Conservation (phyloP, 1,140 invertebrate genomes). For the Diuraphis noxia region DNA sequence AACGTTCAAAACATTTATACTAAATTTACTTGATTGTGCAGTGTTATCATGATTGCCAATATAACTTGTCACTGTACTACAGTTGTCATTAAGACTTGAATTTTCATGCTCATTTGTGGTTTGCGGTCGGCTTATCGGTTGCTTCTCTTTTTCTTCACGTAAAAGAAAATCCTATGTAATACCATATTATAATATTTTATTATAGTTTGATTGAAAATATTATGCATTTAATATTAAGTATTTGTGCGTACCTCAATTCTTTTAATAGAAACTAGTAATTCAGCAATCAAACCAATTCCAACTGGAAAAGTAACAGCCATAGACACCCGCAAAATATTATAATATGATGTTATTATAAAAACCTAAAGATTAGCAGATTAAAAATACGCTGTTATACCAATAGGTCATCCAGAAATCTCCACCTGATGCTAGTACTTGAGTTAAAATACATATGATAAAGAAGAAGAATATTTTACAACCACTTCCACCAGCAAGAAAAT, state of each 20-base stretch:
- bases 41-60: no score
- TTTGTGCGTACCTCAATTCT: constrained; percentile 62
- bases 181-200: background rate
- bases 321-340: constrained; percentile 71
- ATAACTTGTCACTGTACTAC: background rate
- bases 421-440: constrained; percentile 71
- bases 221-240: background rate
- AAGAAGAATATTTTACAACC: constrained; percentile 66
- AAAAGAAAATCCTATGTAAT: background rate
- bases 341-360: constrained; percentile 75
- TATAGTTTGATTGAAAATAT: background rate
- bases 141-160: background rate
- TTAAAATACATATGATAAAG: constrained; percentile 66
- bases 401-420: constrained; percentile 78
- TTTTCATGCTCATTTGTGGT: background rate
- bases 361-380: constrained; percentile 61
- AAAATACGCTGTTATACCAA: constrained; percentile 65
- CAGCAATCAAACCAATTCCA: constrained; percentile 66
- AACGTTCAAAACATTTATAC: constrained; percentile 63
- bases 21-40: background rate
- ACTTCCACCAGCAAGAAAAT: constrained; percentile 71
- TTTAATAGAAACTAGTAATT: constrained; percentile 69
- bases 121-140: background rate
- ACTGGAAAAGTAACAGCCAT: constrained; percentile 77
- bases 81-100: no score